Conservation (phyloP, 2,113 vertebrate species). For the Passer montanus region DNA sequence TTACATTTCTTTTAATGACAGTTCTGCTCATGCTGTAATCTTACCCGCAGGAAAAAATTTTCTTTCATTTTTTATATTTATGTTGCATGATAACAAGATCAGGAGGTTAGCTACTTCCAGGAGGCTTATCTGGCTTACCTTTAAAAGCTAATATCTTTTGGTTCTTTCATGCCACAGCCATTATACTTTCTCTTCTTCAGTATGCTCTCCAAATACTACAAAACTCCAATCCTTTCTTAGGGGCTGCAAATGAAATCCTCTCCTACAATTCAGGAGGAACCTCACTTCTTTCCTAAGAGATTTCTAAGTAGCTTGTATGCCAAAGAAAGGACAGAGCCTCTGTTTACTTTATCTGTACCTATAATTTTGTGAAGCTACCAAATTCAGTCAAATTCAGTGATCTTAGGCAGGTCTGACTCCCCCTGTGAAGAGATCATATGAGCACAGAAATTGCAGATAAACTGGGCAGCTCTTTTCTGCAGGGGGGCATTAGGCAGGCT, state of each 20-base stretch:
- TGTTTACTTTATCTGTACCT: background rate
- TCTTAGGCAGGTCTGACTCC: background rate
- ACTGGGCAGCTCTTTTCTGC: background rate
- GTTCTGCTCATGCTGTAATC: background rate
- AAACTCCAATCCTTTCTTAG: background rate
- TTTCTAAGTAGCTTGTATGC: background rate
- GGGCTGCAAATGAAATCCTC: background rate
- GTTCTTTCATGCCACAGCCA: background rate
- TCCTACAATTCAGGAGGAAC: background rate
- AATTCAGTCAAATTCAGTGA: background rate
- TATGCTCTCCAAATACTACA: background rate
- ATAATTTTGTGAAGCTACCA: background rate
- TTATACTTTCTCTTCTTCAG: background rate
- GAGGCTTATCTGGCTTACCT: constrained; percentile 23
- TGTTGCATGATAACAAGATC: constrained; percentile 7
- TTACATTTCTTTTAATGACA: background rate
- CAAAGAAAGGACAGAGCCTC: background rate
- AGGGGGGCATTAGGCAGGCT: background rate
- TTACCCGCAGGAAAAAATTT: background rate
- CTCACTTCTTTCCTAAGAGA: background rate
- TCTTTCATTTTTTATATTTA: constrained; percentile 15
- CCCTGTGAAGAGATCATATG: background rate
- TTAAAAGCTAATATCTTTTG: background rate
- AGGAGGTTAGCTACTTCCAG: constrained; percentile 28
- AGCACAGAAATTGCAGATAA: background rate